These are phyloP conservation scores for Hemichromis elongatus DNA, from an alignment of 2,113 vertebrate genomes.

Conservation along the genomic window DNA sequence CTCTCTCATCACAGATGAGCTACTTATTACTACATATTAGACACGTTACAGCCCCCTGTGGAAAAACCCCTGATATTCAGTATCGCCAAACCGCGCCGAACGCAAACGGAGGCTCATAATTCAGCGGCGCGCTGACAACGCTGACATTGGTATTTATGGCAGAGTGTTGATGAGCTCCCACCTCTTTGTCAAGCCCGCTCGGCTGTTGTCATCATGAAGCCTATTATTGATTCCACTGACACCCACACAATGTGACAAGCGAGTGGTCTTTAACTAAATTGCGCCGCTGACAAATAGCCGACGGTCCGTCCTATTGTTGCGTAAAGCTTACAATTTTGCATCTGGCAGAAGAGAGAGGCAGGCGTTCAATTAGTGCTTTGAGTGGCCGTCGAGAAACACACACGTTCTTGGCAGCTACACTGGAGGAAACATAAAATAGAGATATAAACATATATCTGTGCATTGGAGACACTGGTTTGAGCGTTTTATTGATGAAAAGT, in stretches of 20 bases:
- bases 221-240: slow-evolving; percentile 57
- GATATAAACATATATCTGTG: neutral
- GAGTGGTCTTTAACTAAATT: slow-evolving; percentile 55
- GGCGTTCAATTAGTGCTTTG: slow-evolving; percentile 24
- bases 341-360: slow-evolving; percentile 28
- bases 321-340: slow-evolving; percentile 29
- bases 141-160: slow-evolving; percentile 43
- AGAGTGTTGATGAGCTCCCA: slow-evolving; percentile 37
- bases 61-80: neutral
- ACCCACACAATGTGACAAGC: slow-evolving; percentile 52
- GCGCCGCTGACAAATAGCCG: slow-evolving; percentile 44
- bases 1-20: neutral
- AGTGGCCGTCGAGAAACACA: slow-evolving; percentile 13
- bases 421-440: neutral
- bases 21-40: neutral
- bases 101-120: slow-evolving; percentile 6
- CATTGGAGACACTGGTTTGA: neutral
- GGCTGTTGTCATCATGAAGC: slow-evolving; percentile 41
- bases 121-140: slow-evolving; percentile 2
- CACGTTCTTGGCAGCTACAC: slow-evolving; percentile 31
- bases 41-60: neutral
- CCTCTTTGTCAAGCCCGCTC: slow-evolving; percentile 37
- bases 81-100: neutral
- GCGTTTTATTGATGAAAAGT: slow-evolving; percentile 17
- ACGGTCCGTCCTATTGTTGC: slow-evolving; percentile 34